Evolutionary conservation across 2,797 vertebrate genomes (phyloP), one percentile per base, ranked within the genome.

Genomic region (Rhincodon typus): DNA sequence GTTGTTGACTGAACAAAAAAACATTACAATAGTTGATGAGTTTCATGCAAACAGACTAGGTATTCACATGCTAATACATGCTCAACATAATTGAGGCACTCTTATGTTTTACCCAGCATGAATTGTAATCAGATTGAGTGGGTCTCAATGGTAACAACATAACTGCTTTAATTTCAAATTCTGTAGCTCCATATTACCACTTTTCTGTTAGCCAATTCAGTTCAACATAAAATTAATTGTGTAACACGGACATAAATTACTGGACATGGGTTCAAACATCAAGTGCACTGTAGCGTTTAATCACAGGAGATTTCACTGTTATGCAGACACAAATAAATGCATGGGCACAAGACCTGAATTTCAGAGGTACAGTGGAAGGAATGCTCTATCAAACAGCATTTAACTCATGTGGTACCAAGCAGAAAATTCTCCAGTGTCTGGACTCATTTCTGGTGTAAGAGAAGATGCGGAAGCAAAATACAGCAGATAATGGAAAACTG

Each of bases 101-200:
- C 87, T 90, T 62, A 30, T 90, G 87, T 62, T 90, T 62, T 90
- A 90, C 50, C 50, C 87, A 62, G 30, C 30, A 30, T 90, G 87
- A 90, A 90, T 67, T 67, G n/a, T 67, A 93, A 93, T 67, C 90
- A 93, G 62, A 69, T 93, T 93, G 66, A 93, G n/a, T 69, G 94
- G 94, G 23, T 94, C 69, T 94, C 69, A 72, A 23, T 74, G 94
- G 46, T 94, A 67, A 38, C 42, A 30, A 72, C 12, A 30, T 94
- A 70, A 94, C 67, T 72, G 25, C 25, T 46, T 72, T 72, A 50
- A 46, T 72, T 70, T 72, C 67, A 72, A 23, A 72, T 70, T 70
- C 88, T 62, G 88, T n/a, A 62, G 67, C 38, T 88, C 86, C 50
- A 88, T n/a, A 88, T 66, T 66, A 91, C 82, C 38, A 84, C 82